These are phyloP conservation scores for Hycleus phaleratus DNA, from an alignment of 1,140 invertebrate species.

Conservation along the genomic window DNA sequence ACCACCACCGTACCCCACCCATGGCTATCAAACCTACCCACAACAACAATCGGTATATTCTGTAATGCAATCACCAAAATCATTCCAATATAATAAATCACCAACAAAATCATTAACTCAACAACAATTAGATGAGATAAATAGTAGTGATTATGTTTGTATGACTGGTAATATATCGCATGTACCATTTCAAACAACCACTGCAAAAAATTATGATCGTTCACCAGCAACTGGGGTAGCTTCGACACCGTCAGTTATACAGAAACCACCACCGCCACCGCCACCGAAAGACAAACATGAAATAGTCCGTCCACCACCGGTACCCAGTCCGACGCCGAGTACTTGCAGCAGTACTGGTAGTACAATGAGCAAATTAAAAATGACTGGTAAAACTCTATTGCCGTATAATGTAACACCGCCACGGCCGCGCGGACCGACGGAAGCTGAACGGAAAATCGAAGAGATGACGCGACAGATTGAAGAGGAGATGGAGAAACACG, in stretches of 20 bases:
- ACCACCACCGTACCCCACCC: conserved; percentile 27
- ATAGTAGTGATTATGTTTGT: conserved; percentile 62
- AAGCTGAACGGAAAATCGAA: conserved; percentile 86
- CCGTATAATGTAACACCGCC: conserved; percentile 85
- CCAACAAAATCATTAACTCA: conserved; percentile 27
- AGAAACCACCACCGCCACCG: conserved; percentile 21
- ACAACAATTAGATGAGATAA: conserved; percentile 49
- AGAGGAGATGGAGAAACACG: conserved; percentile 90
- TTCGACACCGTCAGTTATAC: conserved; percentile 27
- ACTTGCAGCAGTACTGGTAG: conserved; percentile 43
- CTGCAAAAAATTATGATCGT: conserved; percentile 38
- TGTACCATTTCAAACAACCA: conserved; percentile 36
- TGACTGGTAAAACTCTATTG: conserved; percentile 64
- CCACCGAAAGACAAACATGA: conserved; percentile 15
- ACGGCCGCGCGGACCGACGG: conserved; percentile 73
- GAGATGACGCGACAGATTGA: conserved; percentile 83
- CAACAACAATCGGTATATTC: conserved; percentile 30
- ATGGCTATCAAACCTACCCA: conserved; percentile 33
- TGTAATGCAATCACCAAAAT: conserved; percentile 27
- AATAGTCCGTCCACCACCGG: conserved; percentile 25
- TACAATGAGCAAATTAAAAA: conserved; percentile 37
- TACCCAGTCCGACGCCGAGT: conserved; percentile 42
- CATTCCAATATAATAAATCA: conserved; percentile 19
- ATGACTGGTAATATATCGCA: conserved; percentile 54
- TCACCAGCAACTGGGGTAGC: conserved; percentile 36